Evolutionary conservation across 2,888 invertebrate genomes (phyloP).

Genomic region (Lasioglossum villosulum): DNA sequence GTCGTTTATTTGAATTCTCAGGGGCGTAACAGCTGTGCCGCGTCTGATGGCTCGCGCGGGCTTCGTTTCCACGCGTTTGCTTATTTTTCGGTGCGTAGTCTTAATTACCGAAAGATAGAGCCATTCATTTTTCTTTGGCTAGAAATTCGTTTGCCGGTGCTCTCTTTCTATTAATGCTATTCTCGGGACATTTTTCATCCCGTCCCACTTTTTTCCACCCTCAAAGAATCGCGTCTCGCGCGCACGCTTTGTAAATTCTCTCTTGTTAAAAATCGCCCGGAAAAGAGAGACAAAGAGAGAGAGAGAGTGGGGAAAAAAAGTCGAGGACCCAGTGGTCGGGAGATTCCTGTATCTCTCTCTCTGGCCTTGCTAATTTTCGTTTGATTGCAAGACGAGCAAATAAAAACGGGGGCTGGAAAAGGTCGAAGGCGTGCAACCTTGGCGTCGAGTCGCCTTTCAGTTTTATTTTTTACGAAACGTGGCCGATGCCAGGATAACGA

Average conservation of each 20-base stretch:
- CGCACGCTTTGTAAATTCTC: slow-evolving; percentile 55
- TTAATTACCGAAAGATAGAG: slow-evolving; percentile 82
- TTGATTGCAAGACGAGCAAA: slow-evolving; percentile 72
- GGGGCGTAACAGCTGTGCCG: slow-evolving; percentile 76
- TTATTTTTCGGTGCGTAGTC: slow-evolving; percentile 74
- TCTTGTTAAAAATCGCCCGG: slow-evolving; percentile 42
- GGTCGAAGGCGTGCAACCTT: slow-evolving; percentile 52
- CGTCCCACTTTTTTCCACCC: slow-evolving; percentile 12
- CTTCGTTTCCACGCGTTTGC: slow-evolving; percentile 65
- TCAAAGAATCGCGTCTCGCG: slow-evolving; percentile 26
- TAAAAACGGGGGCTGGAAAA: slow-evolving; percentile 34
- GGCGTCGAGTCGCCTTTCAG: slow-evolving; percentile 30
- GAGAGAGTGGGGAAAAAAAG: background rate
- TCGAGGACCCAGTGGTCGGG: slow-evolving; percentile 12
- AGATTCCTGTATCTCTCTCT: slow-evolving; percentile 34
- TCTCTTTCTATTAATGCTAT: slow-evolving; percentile 14
- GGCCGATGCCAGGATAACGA: slow-evolving; percentile 64
- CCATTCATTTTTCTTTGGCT: slow-evolving; percentile 74
- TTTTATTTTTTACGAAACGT: slow-evolving; percentile 34
- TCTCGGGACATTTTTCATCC: slow-evolving; percentile 23
- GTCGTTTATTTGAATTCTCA: slow-evolving; percentile 77
- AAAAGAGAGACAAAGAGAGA: slow-evolving; percentile 22
- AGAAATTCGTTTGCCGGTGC: slow-evolving; percentile 46
- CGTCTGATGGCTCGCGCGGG: slow-evolving; percentile 47
- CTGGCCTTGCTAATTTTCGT: slow-evolving; percentile 75